phyloP scores from a whole-genome alignment of 37 sponge, comb jelly and placozoan genomes.

The Beroe forskalii region DNA sequence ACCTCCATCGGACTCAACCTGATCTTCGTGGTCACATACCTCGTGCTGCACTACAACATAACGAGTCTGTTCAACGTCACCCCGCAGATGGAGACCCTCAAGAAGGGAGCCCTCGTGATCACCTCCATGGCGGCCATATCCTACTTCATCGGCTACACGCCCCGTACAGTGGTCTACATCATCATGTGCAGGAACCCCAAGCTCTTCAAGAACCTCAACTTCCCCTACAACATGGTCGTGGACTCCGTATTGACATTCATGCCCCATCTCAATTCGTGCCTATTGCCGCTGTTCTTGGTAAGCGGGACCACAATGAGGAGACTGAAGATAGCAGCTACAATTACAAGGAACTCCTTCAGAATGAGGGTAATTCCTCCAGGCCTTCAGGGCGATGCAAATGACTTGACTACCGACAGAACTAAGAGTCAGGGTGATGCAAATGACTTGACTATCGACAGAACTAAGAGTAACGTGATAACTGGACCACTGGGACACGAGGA shows the following conservation, averaged over 20 bases:
- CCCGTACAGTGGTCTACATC: slow-evolving; percentile 13
- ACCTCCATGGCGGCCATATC: slow-evolving; percentile 11
- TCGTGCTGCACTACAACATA: slow-evolving; percentile 11
- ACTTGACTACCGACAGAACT: too few species aligned
- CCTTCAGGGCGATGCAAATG: too few species aligned
- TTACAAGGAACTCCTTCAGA: neutral
- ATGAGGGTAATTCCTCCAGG: neutral
- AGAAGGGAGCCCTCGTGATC: slow-evolving; percentile 23
- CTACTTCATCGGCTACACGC: slow-evolving; percentile 23
- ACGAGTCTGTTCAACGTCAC: neutral
- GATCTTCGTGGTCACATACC: slow-evolving; percentile 50
- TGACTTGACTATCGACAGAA: too few species aligned
- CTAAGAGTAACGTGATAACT: too few species aligned
- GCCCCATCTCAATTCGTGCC: slow-evolving; percentile 43
- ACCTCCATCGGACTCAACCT: neutral
- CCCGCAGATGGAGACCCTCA: slow-evolving; percentile 8
- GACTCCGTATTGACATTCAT: neutral
- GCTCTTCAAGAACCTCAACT: neutral
- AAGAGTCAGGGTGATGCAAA: too few species aligned
- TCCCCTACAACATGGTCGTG: slow-evolving; percentile 14
- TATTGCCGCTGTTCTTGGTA: slow-evolving; percentile 26
- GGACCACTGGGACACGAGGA: neutral
- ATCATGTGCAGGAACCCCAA: neutral
- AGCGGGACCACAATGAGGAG: neutral
- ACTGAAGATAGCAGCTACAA: slow-evolving; percentile 17